These are phyloP conservation scores for Drosophila flavopinicola DNA, from an alignment of 2,888 invertebrate species.

Conservation along the genomic window DNA sequence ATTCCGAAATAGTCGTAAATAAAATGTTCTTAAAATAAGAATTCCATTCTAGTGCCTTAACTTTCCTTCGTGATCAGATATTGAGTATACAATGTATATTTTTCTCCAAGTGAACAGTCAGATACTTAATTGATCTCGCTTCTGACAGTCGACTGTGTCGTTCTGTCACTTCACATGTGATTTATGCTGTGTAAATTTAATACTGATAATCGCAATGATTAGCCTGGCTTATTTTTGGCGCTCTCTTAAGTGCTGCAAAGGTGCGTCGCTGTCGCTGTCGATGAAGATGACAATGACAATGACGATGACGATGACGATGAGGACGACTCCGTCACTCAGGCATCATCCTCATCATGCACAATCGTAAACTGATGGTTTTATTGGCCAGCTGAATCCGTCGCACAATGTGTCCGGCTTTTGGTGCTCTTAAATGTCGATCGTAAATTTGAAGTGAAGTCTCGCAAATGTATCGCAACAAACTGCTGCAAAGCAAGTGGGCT, in stretches of 20 bases:
- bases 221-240: conserved; percentile 70
- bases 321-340: conserved; percentile 53
- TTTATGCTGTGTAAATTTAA: conserved; percentile 64
- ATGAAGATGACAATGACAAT: conserved; percentile 8
- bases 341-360: conserved; percentile 47
- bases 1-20: no score
- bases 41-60: no score
- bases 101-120: no score
- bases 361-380: conserved; percentile 56
- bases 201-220: conserved; percentile 61
- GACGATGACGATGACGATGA: conserved; percentile 10
- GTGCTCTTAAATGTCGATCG: conserved; percentile 49
- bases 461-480: conserved; percentile 17
- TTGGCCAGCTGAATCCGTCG: conserved; percentile 36
- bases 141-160: no score
- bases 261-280: conserved; percentile 42
- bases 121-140: conserved; percentile 6
- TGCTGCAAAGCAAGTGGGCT: conserved; percentile 30
- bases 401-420: conserved; percentile 51
- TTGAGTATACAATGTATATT: no score
- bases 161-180: conserved; percentile 42
- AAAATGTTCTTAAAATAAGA: no score
- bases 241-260: conserved; percentile 60
- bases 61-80: no score
- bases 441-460: conserved; percentile 43